Evolutionary conservation across 2,113 vertebrate genomes (phyloP), one percentile per base, ranked within the genome.

Genomic region (Calidris pygmaea): DNA sequence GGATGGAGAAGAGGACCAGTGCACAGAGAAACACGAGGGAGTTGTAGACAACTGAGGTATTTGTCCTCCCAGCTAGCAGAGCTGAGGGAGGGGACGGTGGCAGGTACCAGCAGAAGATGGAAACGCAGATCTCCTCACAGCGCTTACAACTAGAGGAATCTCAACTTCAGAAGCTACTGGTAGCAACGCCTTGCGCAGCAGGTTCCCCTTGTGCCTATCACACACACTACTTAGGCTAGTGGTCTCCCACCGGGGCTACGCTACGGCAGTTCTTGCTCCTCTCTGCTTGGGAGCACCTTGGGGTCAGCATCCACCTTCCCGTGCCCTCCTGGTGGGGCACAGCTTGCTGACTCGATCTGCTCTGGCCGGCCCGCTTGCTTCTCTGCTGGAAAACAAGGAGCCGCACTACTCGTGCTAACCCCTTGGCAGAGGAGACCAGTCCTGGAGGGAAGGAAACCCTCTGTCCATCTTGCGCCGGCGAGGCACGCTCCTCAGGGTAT

Each of bases 401-500:
- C 3, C 1, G 39, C 75, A 3, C 52, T 37, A 7, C 41, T 23
- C 6, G 26, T 34, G 83, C 87, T 37, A 82, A 30, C 7, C 65
- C 60, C 62, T 37, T 0, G 3, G 72, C 45, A 55, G 15, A 58
- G 56, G 6, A 71, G 60, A 47, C 74, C 0, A 16, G 27, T 55
- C 60, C 76, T 0, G 0, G 53, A 65, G 78, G 3, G 15, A 75
- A 60, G 23, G 48, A 74, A 89, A 85, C 71, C 10, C 1, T 2
- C 65, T 29, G 76, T 34, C 52, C n/a, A 5, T 30, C 67, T 89
- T 6, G 3, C 10, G 0, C 48, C 41, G 10, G 27, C 4, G 0
- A 11, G 65, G 55, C n/a, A 29, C 9, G 2, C 22, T 62, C 35
- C 91, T 97, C 94, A 98, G 50, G 97, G 96, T 65, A 88, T 95